A percentile compares a stretch with the other conserved stretches of the same genome.
Conservation (phyloP, 1,140 invertebrate species). For the Heliothis virescens region DNA sequence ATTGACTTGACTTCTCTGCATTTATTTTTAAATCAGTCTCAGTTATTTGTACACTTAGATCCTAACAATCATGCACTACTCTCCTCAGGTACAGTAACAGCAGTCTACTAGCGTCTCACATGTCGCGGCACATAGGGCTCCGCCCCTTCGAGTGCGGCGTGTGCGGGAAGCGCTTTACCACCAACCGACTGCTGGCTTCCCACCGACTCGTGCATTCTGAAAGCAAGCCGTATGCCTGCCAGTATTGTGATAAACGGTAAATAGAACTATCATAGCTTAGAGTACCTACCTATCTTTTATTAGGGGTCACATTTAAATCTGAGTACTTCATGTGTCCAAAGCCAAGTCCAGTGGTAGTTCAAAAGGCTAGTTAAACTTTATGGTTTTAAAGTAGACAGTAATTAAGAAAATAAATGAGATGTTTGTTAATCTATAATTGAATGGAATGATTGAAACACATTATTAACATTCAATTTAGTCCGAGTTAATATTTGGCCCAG, state of each 20-base stretch:
- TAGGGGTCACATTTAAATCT: too few relatives aligned
- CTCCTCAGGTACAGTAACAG: conserved; percentile 59
- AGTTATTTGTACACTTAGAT: too few relatives aligned
- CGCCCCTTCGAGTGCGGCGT: conserved; percentile 90
- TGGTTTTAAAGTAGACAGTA: too few relatives aligned
- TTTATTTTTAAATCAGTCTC: too few relatives aligned
- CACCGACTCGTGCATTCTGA: conserved; percentile 70
- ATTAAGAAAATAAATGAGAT: too few relatives aligned
- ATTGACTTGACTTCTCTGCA: neutral
- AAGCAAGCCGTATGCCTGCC: conserved; percentile 83
- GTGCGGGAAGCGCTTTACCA: conserved; percentile 88
- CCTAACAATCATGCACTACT: neutral
- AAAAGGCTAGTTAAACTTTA: neutral
- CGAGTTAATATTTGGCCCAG: too few relatives aligned
- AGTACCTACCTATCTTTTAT: neutral
- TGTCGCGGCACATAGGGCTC: conserved; percentile 86
- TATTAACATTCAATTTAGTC: too few relatives aligned
- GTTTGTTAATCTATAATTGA: too few relatives aligned
- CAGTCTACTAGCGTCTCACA: conserved; percentile 83
- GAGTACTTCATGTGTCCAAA: too few relatives aligned
- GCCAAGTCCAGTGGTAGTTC: too few relatives aligned
- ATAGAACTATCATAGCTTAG: too few relatives aligned
- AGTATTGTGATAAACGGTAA: conserved; percentile 87
- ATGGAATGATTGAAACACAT: neutral
- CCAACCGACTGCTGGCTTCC: conserved; percentile 69